These are phyloP conservation scores for Echiichthys vipera DNA, from an alignment of 2,797 vertebrate genomes.

Conservation along the genomic window DNA sequence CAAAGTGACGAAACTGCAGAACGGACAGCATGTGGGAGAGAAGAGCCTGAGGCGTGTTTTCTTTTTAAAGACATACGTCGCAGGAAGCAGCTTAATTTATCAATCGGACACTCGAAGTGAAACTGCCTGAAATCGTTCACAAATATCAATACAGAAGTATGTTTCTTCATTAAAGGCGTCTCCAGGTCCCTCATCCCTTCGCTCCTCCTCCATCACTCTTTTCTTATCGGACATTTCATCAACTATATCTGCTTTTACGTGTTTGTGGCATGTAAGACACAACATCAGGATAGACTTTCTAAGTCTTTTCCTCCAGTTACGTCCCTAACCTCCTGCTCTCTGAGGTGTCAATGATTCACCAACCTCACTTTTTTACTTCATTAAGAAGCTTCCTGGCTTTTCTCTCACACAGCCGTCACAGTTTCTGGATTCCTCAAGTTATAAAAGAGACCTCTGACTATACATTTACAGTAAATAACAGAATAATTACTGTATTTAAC, in stretches of 20 bases:
- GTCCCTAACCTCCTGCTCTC: neutral
- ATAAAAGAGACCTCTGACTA: neutral
- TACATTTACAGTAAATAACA: neutral
- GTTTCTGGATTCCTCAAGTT: too few relatives aligned
- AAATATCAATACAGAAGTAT: too few relatives aligned
- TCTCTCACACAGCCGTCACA: too few relatives aligned
- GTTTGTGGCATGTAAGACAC: neutral
- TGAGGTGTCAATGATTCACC: neutral
- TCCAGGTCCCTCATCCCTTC: too few relatives aligned
- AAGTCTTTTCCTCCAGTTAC: neutral
- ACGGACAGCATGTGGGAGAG: slow-evolving; percentile 65
- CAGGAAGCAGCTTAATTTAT: slow-evolving; percentile 51
- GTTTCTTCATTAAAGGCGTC: too few relatives aligned
- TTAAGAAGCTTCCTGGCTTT: too few relatives aligned
- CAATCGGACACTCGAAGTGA: slow-evolving; percentile 33
- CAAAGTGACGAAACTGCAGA: slow-evolving; percentile 61
- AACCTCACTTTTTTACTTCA: neutral
- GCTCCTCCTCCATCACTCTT: neutral
- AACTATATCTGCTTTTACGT: neutral
- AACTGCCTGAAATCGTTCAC: neutral
- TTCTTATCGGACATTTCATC: neutral
- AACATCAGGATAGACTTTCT: neutral
- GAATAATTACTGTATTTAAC: neutral
- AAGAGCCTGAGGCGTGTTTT: slow-evolving; percentile 46
- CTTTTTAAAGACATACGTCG: slow-evolving; percentile 42